Conservation (phyloP, 2,797 vertebrate species). For the Okamejei kenojei region DNA sequence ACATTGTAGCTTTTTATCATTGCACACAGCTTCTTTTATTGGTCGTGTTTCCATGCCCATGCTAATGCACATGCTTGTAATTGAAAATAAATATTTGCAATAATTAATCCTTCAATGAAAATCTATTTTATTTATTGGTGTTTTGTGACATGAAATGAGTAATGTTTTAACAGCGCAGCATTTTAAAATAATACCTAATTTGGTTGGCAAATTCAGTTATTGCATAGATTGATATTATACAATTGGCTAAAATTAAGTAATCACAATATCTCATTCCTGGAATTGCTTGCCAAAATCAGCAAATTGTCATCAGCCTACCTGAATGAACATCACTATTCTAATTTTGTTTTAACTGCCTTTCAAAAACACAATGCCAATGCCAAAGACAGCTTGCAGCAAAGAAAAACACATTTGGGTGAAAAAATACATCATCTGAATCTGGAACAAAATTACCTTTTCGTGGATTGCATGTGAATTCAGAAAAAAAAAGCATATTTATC, state of each 20-base stretch:
- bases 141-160: neutral
- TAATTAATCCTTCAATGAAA: neutral
- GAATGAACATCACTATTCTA: neutral
- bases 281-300: neutral
- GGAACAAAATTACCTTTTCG: neutral
- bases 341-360: neutral
- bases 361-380: neutral
- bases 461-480: neutral
- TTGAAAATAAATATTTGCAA: neutral
- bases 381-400: neutral
- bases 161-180: neutral
- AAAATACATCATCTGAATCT: neutral
- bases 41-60: neutral
- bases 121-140: neutral
- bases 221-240: neutral
- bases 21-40: neutral
- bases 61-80: neutral
- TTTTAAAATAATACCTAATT: neutral
- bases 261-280: neutral
- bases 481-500: neutral
- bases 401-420: neutral
- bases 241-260: neutral
- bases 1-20: neutral
- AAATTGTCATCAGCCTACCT: neutral
- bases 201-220: neutral